Evolutionary conservation across 2,888 invertebrate genomes (phyloP), one percentile per base, ranked within the genome.

Genomic region (Choreutis nemorana): DNA sequence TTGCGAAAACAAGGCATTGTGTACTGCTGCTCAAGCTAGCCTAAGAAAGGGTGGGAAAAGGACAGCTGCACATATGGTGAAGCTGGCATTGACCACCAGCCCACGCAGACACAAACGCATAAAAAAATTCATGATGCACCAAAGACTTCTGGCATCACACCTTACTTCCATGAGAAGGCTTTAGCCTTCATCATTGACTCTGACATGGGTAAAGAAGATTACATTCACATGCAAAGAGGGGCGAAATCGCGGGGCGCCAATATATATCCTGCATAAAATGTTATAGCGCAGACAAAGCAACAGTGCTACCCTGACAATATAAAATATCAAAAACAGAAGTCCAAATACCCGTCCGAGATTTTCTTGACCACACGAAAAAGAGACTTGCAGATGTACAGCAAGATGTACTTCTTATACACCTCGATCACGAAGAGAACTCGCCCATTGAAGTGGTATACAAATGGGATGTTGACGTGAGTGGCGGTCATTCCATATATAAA

Each of bases 161-260:
- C 28, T 20, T 28, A 20, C 28, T 18, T 12, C 10, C 28, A 11
- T 10, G 18, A 28, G 10, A 13, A 20, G 10, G 28, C 28, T 10
- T 20, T 28, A 20, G 28, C 28, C 3, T 10, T 28, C 11, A 28
- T 20, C 13, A 20, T 28, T 7, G 28, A 28, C 28, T 28, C 3
- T 6, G 28, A 28, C 11, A 10, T 28, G n/a, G 28, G 28, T 1
- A 25, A 27, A 29, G 31, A 31, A 29, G 20, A 29, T 2, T 34
- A 32, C 21, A 32, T 32, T 20, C 11, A 32, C 14, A 8, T 16
- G 14, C 26, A 29, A 31, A 34, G 23, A 34, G 29, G 29, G 26
- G 29, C 34, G 14, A 32, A 34, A 29, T 23, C 31, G 10, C 15
- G 32, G 24, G 29, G 27, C 12, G 34, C 34, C 23, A 31, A 34